These are phyloP conservation scores for Nesogale talazaci DNA, from an alignment of 2,113 vertebrate genomes.

Conservation along the genomic window DNA sequence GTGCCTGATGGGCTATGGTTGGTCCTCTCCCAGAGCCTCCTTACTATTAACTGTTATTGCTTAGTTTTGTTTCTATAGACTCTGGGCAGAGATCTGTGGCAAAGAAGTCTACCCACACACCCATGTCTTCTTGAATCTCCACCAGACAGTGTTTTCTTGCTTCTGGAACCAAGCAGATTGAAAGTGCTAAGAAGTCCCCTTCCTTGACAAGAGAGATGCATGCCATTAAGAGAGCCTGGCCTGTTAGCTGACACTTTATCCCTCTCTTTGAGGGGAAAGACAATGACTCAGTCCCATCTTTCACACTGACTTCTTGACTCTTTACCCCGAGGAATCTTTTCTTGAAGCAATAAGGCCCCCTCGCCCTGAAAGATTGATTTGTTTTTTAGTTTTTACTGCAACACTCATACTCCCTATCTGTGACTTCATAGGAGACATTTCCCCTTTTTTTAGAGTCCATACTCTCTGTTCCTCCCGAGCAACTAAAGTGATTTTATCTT, in stretches of 20 bases:
- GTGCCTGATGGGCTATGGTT: background rate
- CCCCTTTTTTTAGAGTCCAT: background rate
- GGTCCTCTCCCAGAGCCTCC: background rate
- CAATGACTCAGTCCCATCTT: background rate
- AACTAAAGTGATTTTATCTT: slow-evolving; percentile 24
- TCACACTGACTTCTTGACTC: background rate
- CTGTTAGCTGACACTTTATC: background rate
- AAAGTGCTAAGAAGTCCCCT: background rate
- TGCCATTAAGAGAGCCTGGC: background rate
- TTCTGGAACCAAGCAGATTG: no score
- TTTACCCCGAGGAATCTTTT: background rate
- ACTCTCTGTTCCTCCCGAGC: background rate
- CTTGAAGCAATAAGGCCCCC: background rate
- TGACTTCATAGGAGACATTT: background rate
- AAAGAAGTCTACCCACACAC: no score
- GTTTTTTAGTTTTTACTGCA: background rate
- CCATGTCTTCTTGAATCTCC: no score
- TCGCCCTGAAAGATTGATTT: background rate
- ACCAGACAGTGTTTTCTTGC: no score
- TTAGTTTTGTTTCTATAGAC: background rate
- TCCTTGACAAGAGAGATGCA: background rate
- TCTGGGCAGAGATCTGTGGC: no score
- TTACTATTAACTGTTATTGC: no score
- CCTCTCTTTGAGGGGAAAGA: background rate
- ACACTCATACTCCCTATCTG: background rate